Base-by-base conservation (phyloP, 2,888 invertebrate species). In the Folsomia candida region DNA sequence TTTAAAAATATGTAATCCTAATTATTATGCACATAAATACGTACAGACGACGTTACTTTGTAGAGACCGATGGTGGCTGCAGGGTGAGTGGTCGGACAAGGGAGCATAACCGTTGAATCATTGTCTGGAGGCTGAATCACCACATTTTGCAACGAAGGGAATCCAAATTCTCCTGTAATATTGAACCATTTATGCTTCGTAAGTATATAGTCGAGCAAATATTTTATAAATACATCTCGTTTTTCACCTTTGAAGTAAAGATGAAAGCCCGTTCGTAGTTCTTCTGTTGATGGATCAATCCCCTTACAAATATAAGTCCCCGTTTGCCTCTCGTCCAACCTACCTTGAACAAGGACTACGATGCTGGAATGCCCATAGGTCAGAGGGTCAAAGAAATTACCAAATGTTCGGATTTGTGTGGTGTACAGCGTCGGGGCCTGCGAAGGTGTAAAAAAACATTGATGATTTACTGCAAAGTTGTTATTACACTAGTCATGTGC, bases 301-400 rank as follows among this genome's bases (percentile, higher is more conserved):
- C 75, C 70, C 54, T 70, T 69, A 51, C 79, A 79, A 66, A 74
- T 72, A 57, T 79, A 79, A 11, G 73, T 72, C 1, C 79, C 79
- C 0, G 78, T 78, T 70, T 77, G 75, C 47, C 73, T 72, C 47
- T 79, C 79, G 70, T 79, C 78, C 58, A 75, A 77, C 28, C 79
- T 57, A 54, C 78, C 79, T 58, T 78, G 78, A 67, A 78, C 74
- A 0, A 79, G 67, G n/a, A 78, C 77, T 26, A 79, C 76, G 29
- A 78, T 77, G 58, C 68, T 77, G 1, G 76, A 76, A 63, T 79
- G 76, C 6, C 74, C 73, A 37, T 77, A 77, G 1, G 77, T 74
- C 0, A 61, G 54, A 4, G 72, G 65, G 54, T 78, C 75, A 29
- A 71, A 66, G 60, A 76, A 76, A 24, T 77, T 70, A 20, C 58